Evolutionary conservation across 2,888 invertebrate genomes (phyloP), one percentile per base, ranked within the genome.

Genomic region (Habroteleia sp.): DNA sequence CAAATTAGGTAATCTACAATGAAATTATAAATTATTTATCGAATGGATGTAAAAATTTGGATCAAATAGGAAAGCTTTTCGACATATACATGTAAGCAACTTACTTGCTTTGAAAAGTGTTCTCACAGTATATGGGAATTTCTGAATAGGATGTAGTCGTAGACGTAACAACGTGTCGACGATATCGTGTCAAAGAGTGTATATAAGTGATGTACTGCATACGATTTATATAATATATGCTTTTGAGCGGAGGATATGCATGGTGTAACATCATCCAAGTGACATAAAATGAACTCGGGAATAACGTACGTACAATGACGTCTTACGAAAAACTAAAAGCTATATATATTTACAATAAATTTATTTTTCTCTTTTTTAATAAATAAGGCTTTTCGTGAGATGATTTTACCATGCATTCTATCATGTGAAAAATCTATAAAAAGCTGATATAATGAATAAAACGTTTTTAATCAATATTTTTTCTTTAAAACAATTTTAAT

Each of bases 31-130:
- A 54, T 54, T 46, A 46, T 62, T 62, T 13, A n/a, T 14, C 37
- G 50, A 29, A 35, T 29, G 41, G 11, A 48, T 29, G 31, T 27
- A 10, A 68, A 66, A 33, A 48, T 39, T 50, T 17, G 31, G 14
- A 25, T 27, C 23, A 66, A 56, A 62, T 20, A 60, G 41, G 56
- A 56, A 63, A 63, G 35, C 56, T 71, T 11, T 20, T 63, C 71
- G 48, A n/a, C n/a, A 71, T 71, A 71, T 71, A 63, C 54, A 63
- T 56, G 56, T 71, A 63, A 62, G 52, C 50, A 41, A 33, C 37
- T 63, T 56, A 39, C 39, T 39, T 48, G 46, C 63, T 63, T 39
- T 48, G 71, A 71, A 71, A 48, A 71, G 48, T 63, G 71, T 71
- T 39, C 46, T 27, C 44, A 27, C 44, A 16, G 71, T 48, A 41